Evolutionary conservation across 1,140 invertebrate genomes (phyloP).

Genomic region (Monomorium pharaonis): DNA sequence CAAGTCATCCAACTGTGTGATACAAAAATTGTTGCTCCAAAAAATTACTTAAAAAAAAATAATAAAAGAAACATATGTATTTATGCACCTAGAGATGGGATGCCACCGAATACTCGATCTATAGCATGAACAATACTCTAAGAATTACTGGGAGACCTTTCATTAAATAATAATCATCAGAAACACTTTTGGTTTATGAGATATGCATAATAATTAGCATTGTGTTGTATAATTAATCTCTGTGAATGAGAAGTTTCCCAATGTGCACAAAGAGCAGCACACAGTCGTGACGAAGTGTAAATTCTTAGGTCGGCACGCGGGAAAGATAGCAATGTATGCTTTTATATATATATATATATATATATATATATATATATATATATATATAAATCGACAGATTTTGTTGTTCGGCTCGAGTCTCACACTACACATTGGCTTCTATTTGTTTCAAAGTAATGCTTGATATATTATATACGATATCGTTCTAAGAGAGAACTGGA

Average conservation of each 20-base stretch:
- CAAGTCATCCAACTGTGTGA: slow-evolving; percentile 64
- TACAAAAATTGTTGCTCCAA: slow-evolving; percentile 58
- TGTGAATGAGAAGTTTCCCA: slow-evolving; percentile 68
- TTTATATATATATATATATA: slow-evolving; percentile 11
- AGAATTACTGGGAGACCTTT: slow-evolving; percentile 65
- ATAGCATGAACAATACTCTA: slow-evolving; percentile 52
- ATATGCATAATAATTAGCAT: slow-evolving; percentile 1
- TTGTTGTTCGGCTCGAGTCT: slow-evolving; percentile 41
- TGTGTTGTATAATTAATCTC: slow-evolving; percentile 18
- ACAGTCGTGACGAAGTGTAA: slow-evolving; percentile 67
- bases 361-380: slow-evolving; percentile 12
- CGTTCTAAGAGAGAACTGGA: slow-evolving; percentile 54
- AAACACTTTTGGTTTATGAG: neutral
- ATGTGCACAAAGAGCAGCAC: slow-evolving; percentile 61
- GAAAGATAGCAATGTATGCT: slow-evolving; percentile 44
- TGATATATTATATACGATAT: slow-evolving; percentile 56
- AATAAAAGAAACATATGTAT: slow-evolving; percentile 27
- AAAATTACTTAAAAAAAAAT: slow-evolving; percentile 64
- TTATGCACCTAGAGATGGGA: slow-evolving; percentile 55
- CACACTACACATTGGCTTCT: slow-evolving; percentile 66
- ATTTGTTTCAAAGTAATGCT: slow-evolving; percentile 70
- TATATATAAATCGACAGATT: slow-evolving; percentile 39
- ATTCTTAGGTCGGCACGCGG: slow-evolving; percentile 34
- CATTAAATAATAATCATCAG: slow-evolving; percentile 44
- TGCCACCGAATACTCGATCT: slow-evolving; percentile 67